Percentiles rank a stretch among this genome's conserved stretches.
These are phyloP conservation scores for Lycaon pictus DNA, from an alignment of 2,113 vertebrate species.

Conservation along the genomic window DNA sequence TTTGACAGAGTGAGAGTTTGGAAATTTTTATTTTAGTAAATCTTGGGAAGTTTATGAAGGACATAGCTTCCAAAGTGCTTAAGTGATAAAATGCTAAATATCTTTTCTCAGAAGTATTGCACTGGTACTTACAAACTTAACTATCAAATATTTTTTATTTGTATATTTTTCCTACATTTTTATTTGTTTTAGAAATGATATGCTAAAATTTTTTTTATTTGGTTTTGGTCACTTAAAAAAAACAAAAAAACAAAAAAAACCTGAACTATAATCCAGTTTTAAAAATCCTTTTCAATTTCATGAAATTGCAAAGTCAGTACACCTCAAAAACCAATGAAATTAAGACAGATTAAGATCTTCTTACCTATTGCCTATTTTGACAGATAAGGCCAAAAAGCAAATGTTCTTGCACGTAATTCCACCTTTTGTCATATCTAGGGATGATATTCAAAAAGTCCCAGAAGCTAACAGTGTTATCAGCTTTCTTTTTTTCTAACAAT, in stretches of 20 bases:
- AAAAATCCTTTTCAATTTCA: slow-evolving; percentile 41
- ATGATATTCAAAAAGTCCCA: slow-evolving; percentile 17
- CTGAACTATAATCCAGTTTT: not conserved
- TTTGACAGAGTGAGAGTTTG: not conserved
- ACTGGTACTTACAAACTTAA: not conserved
- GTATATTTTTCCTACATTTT: not conserved
- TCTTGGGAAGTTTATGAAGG: not conserved
- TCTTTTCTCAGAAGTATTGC: not conserved
- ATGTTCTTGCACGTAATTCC: not conserved
- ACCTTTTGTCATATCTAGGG: slow-evolving; percentile 19
- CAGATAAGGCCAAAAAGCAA: slow-evolving; percentile 19
- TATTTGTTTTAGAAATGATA: not conserved
- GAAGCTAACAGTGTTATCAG: not conserved
- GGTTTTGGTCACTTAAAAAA: not conserved
- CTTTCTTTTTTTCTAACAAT: slow-evolving; percentile 30
- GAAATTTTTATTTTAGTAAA: not conserved
- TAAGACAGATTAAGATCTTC: not conserved
- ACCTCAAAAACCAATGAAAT: not conserved
- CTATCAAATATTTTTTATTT: not conserved
- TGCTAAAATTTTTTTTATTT: not conserved
- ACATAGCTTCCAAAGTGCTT: not conserved
- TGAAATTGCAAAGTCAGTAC: not conserved
- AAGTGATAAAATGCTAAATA: slow-evolving; percentile 9
- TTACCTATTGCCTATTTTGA: slow-evolving; percentile 37
- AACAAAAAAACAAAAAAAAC: not conserved